Base-by-base conservation (phyloP, 2,113 vertebrate species). In the Myiozetetes cayanensis region DNA sequence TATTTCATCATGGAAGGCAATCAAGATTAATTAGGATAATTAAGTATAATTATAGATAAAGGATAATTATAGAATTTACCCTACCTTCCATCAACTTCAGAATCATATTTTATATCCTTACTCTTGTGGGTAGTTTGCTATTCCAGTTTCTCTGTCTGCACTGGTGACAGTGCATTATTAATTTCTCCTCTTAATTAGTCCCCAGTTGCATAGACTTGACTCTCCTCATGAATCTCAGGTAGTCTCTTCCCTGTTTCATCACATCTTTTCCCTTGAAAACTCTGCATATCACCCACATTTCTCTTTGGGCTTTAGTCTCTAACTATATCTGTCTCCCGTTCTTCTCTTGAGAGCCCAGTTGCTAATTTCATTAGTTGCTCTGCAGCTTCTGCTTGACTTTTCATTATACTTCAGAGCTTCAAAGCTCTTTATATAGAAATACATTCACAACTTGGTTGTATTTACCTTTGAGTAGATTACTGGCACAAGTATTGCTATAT, bases 21-120 rank as follows among this genome's bases (percentile, higher is more conserved):
- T 95, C 90, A 90, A 93, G 94, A 96, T 94, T 94, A 97, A 97
- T 96, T 92, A 86, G 80, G 56, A 89, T 95, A 96, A 97, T 96
- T 96, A 95, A 93, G 86, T 77, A 56, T 94, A 87, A 97, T 96
- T 96, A 94, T 59, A 96, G 92, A 94, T 92, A 95, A 86, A 88
- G 94, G 79, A 77, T 95, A 97, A 93, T 95, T 94, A 94, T 89
- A 95, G 95, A 94, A 52, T 90, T 87, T 94, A 71, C 61, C 39
- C 89, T 92, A 84, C 89, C 47, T 95, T 96, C 43, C 71, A 94
- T 95, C 61, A 92, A 72, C 39, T 90, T 95, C 91, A 94, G 68
- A 92, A 82, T 11, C 65, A 65, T 61, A 74, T 86, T 96, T 94
- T 81, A 90, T n/a, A 74, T 41, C 44, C 39, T 86, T 93, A 67